Evolutionary conservation across 2,888 invertebrate genomes (phyloP), one percentile per base, ranked within the genome.

Genomic region (Rhogogaster chlorosoma): DNA sequence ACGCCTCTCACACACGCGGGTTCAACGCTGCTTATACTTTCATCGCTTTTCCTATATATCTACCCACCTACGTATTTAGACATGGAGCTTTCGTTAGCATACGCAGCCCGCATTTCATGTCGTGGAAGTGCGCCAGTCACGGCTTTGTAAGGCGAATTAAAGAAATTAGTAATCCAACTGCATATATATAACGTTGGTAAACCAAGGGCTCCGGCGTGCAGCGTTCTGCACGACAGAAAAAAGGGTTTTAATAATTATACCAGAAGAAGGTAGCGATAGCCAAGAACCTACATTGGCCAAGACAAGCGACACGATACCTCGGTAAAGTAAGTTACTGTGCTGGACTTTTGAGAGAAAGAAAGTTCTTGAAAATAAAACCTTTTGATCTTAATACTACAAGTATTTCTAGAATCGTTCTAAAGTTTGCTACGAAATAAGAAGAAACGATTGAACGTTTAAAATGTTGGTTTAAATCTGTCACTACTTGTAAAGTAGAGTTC

Each of bases 101-200:
- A 85, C 71, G 83, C 36, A 82, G 71, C 83, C 80, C 70, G 36
- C 83, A 78, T 61, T 80, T 80, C 61, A 80, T 26, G 61, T 61
- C 57, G 57, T 80, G 80, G 38, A 61, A 53, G 70, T 36, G 29
- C 80, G 57, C 80, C 80, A 61, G 57, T 61, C 80, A 57, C 29
- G 75, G 84, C 70, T 82, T 82, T 85, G 83, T 85, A 70, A 83
- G 85, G 82, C 70, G 85, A 85, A 85, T 85, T 83, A 83, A 85
- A 85, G 85, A 85, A 85, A 85, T 83, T 85, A 85, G 85, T 85
- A 85, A 85, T 85, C 85, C 82, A 49, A 83, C 64, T 85, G 82
- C 82, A 85, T 71, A 71, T 85, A 83, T 85, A 85, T 53, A 83
- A 70, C 49, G 12, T 61, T 15, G 80, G 57, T 61, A 49, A n/a